A percentile compares a stretch with the other conserved stretches of the same genome.
phyloP scores from a whole-genome alignment of 2,797 vertebrate genomes.

The Gallinago solitaria region DNA sequence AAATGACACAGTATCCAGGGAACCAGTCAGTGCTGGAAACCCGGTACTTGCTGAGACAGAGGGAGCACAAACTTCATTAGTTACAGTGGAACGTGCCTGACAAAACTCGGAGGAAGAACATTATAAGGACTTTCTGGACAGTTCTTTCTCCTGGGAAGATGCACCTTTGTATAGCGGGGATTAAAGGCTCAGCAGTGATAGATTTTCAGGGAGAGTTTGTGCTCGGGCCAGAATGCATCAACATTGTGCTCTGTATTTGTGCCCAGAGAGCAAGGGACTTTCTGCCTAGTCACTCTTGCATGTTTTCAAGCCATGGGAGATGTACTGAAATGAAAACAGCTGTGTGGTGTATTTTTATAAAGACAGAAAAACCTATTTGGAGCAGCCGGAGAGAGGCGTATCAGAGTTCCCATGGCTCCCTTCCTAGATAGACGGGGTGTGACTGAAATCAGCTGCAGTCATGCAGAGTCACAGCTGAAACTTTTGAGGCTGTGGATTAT shows the following conservation, averaged over 20 bases:
- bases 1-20: background rate
- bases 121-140: background rate
- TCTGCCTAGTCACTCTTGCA: background rate
- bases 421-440: background rate
- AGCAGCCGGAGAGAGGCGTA: background rate
- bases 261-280: background rate
- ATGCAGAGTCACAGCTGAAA: background rate
- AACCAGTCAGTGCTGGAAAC: background rate
- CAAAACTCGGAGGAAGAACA: background rate
- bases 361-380: background rate
- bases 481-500: background rate
- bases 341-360: background rate
- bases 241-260: rapidly evolving
- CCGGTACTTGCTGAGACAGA: background rate
- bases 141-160: background rate
- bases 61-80: background rate
- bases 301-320: background rate
- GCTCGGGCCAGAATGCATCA: background rate
- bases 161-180: background rate
- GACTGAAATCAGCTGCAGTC: background rate
- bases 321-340: background rate
- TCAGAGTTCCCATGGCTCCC: background rate
- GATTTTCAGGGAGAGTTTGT: background rate
- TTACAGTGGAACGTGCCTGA: background rate
- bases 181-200: background rate